These are phyloP conservation scores for Anableps anableps DNA, from an alignment of 2,797 vertebrate genomes.

Conservation along the genomic window DNA sequence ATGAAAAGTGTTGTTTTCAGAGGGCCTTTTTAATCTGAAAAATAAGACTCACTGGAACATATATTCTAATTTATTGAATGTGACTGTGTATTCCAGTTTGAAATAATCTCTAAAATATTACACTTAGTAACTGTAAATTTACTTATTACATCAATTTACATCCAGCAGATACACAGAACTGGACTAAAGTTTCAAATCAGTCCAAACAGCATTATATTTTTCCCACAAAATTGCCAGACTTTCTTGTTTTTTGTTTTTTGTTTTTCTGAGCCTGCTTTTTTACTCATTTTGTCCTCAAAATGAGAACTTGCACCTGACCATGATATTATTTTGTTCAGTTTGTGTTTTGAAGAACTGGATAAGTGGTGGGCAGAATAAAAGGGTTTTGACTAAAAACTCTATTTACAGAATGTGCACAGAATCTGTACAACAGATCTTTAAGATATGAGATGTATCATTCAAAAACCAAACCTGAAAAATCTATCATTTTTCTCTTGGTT, in stretches of 20 bases:
- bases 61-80: neutral
- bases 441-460: neutral
- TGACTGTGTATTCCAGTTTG: neutral
- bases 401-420: neutral
- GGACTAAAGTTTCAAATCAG: neutral
- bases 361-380: neutral
- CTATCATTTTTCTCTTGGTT: neutral
- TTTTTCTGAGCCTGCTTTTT: neutral
- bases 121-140: neutral
- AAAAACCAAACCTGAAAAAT: neutral
- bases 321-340: neutral
- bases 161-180: neutral
- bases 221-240: neutral
- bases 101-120: neutral
- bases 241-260: too few relatives aligned
- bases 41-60: neutral
- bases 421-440: neutral
- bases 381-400: neutral
- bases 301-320: neutral
- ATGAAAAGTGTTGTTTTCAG: neutral
- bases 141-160: neutral
- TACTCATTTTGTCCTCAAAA: neutral
- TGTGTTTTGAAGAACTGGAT: neutral
- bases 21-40: neutral
- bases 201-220: neutral